phyloP scores from a whole-genome alignment of 2,113 vertebrate species.

The Cyphomyrus discorhynchus region DNA sequence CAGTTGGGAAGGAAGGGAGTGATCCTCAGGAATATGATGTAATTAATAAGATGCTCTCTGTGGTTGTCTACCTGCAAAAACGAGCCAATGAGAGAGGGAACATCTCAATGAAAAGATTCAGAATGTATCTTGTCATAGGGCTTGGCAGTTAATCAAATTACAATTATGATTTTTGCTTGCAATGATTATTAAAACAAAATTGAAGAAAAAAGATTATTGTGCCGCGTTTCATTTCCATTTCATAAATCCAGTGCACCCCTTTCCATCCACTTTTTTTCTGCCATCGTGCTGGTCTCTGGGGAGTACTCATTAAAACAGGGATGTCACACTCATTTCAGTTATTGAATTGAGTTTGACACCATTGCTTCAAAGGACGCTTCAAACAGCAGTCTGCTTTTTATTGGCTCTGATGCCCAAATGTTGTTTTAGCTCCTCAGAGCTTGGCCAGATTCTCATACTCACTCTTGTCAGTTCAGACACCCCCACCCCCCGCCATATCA shows the following conservation, averaged over 20 bases:
- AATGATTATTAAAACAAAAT: not conserved
- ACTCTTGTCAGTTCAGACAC: not conserved
- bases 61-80: constrained; percentile 83
- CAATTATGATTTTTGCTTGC: not conserved
- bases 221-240: not conserved
- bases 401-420: not conserved
- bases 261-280: not conserved
- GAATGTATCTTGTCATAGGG: not conserved
- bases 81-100: constrained; percentile 24
- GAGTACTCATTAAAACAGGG: not conserved
- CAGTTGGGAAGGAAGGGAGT: constrained; percentile 97
- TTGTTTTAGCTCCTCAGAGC: not conserved
- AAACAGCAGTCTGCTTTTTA: not conserved
- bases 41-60: constrained; percentile 93
- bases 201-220: not conserved
- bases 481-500: not conserved
- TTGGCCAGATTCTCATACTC: not conserved
- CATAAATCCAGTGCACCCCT: not conserved
- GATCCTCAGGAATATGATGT: constrained; percentile 97
- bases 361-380: not conserved
- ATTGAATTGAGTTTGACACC: not conserved
- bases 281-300: not conserved
- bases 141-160: not conserved
- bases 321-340: not conserved
- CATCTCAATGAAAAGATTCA: not conserved